These are phyloP conservation scores for Nipponia nippon DNA, from an alignment of 2,113 vertebrate genomes.

Conservation along the genomic window DNA sequence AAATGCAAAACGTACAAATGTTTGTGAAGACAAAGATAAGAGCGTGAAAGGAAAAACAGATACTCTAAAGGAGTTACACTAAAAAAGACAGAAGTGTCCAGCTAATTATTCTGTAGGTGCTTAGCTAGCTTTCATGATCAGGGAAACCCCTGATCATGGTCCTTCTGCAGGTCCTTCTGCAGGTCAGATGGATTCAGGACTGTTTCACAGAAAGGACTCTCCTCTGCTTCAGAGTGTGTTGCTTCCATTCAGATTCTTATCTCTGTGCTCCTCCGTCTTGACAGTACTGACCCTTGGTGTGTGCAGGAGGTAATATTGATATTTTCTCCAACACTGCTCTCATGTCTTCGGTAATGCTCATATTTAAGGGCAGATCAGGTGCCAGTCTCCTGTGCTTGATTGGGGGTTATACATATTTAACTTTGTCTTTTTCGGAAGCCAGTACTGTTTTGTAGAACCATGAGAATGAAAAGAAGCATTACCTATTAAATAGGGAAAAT, in stretches of 20 bases:
- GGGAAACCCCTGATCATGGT: too few species aligned
- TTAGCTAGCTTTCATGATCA: not conserved
- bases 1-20: not conserved
- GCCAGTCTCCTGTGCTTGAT: not conserved
- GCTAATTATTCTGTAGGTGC: not conserved
- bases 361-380: not conserved
- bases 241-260: not conserved
- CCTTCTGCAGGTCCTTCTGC: not conserved
- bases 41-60: not conserved
- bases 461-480: not conserved
- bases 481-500: not conserved
- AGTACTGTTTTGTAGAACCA: not conserved
- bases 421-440: not conserved
- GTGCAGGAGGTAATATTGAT: not conserved
- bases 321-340: not conserved
- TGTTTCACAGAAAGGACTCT: not conserved
- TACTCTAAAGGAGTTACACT: not conserved
- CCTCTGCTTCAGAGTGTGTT: not conserved
- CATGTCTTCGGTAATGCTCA: not conserved
- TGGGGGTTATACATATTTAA: not conserved
- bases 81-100: not conserved
- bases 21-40: not conserved
- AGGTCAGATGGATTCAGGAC: too few species aligned
- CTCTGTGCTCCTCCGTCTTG: rapidly evolving
- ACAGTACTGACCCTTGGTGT: not conserved